phyloP scores from a whole-genome alignment of 2,888 invertebrate species.

The Sphinx pinastri region DNA sequence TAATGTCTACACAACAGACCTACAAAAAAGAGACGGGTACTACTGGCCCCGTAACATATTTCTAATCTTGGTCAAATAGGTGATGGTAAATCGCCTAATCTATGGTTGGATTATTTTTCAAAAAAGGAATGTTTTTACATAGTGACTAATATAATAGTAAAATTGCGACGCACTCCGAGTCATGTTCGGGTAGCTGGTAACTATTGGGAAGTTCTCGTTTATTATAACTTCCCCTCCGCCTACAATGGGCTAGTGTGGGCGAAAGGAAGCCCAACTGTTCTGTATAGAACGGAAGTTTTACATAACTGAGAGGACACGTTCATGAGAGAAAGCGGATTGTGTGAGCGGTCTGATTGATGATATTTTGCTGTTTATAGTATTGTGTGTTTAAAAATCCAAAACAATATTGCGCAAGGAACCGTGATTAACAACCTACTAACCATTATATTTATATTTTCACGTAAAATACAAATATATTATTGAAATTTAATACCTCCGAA shows the following conservation, averaged over 20 bases:
- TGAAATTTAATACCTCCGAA: too few relatives aligned
- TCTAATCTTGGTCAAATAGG: too few relatives aligned
- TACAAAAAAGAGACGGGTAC: too few relatives aligned
- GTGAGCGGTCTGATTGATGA: neutral
- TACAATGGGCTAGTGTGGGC: constrained; percentile 13
- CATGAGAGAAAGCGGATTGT: constrained; percentile 1
- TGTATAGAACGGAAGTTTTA: constrained; percentile 2
- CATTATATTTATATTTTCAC: too few relatives aligned
- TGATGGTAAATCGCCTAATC: too few relatives aligned
- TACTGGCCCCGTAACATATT: too few relatives aligned
- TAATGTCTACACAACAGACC: too few relatives aligned
- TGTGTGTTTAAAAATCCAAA: neutral
- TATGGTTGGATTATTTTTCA: too few relatives aligned
- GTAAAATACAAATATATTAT: too few relatives aligned
- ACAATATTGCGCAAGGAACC: neutral
- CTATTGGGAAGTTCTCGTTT: neutral
- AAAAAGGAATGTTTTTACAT: neutral
- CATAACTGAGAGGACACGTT: neutral
- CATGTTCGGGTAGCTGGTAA: neutral
- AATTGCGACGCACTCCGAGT: neutral
- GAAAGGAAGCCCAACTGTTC: constrained; percentile 17
- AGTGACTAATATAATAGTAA: neutral
- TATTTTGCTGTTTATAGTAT: neutral
- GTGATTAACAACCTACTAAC: too few relatives aligned
- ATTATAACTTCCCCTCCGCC: constrained; percentile 6